Evolutionary conservation across 2,888 invertebrate species (phyloP).

Genomic region (Phaonia tiefii): DNA sequence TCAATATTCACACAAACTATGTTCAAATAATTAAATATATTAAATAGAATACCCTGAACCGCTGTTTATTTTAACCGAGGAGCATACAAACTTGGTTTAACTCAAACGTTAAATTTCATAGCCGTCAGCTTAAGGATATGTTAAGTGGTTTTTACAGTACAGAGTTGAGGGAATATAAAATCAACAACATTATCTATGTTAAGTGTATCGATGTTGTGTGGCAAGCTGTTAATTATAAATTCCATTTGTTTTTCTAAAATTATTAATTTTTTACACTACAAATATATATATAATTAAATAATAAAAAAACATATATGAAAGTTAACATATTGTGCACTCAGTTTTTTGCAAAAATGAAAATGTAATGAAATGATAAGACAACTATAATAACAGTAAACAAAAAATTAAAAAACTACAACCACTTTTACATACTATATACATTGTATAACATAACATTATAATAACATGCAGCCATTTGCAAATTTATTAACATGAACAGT

Average conservation of each 20-base stretch:
- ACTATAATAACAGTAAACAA: neutral
- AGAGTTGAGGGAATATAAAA: neutral
- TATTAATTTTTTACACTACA: conserved; percentile 16
- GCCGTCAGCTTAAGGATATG: neutral
- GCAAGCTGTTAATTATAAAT: conserved; percentile 1
- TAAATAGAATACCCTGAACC: too few species aligned
- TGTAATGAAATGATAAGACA: conserved; percentile 19
- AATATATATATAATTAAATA: conserved; percentile 14
- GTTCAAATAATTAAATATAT: too few species aligned
- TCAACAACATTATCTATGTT: too few species aligned
- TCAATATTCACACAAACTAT: too few species aligned
- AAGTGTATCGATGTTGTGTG: too few species aligned
- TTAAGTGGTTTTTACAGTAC: neutral
- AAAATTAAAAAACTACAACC: neutral
- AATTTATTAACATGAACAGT: too few species aligned
- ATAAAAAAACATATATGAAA: conserved; percentile 58
- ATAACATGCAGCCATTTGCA: too few species aligned
- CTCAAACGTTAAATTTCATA: neutral
- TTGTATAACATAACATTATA: neutral
- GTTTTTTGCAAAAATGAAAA: conserved; percentile 43
- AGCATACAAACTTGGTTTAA: too few species aligned
- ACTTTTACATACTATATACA: conserved; percentile 1
- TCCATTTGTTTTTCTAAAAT: neutral
- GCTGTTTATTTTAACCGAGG: too few species aligned
- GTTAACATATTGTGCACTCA: conserved; percentile 67